Evolutionary conservation across 2,888 invertebrate genomes (phyloP), one percentile per base, ranked within the genome.

Genomic region (Liopterus haemorrhoidalis): DNA sequence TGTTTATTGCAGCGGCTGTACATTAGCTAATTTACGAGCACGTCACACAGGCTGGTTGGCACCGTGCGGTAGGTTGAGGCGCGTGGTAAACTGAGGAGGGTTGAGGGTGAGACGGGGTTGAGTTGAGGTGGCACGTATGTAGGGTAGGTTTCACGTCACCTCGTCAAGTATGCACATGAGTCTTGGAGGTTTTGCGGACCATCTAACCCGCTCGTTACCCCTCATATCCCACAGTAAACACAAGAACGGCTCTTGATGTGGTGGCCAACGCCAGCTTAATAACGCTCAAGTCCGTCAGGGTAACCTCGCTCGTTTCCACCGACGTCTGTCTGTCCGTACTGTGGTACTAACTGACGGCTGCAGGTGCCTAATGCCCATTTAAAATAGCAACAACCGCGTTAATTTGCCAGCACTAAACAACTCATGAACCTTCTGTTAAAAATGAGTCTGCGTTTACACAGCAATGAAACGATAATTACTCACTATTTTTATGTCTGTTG

Each of bases 21-120:
- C 47, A 31, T 60, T 59, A 65, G 65, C 65, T 68, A 68, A 68
- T 68, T 68, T 68, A 68, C 65, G 65, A 58, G 33, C 60, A 60
- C 66, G 66, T 68, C 68, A 66, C 61, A 58, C 58, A 58, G 60
- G 61, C 56, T 58, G 63, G 62, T 59, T 22, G 24, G 6, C 24
- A 8, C 24, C 24, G 5, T 22, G 24, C 24, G 5, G 24, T 22
- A 22, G n/a, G n/a, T n/a, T n/a, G n/a, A n/a, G n/a, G n/a, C n/a
- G n/a, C n/a, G n/a, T n/a, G n/a, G n/a, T n/a, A n/a, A n/a, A n/a
- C n/a, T n/a, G n/a, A n/a, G n/a, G n/a, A n/a, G n/a, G n/a, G n/a
- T n/a, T n/a, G n/a, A n/a, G n/a, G n/a, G n/a, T n/a, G n/a, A n/a
- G n/a, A n/a, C n/a, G n/a, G n/a, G n/a, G n/a, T n/a, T n/a, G n/a